These are phyloP conservation scores for Equus quagga DNA, from an alignment of 2,113 vertebrate species.

Conservation along the genomic window DNA sequence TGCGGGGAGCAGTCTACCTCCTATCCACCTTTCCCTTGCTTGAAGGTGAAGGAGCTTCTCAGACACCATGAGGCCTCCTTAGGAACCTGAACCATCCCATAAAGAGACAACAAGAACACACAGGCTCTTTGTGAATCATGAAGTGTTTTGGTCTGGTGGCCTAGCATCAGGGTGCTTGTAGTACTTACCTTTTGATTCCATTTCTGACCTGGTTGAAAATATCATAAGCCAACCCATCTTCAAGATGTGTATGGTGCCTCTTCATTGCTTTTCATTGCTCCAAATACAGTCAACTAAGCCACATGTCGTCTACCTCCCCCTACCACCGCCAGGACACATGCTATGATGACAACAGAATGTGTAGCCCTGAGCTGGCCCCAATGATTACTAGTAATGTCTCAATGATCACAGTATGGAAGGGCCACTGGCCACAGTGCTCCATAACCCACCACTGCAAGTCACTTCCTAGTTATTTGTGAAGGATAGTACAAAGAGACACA, in stretches of 20 bases:
- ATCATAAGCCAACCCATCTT: not conserved
- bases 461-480: not conserved
- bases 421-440: not conserved
- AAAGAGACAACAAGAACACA: not conserved
- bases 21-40: not conserved
- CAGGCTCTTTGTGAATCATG: not conserved
- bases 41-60: not conserved
- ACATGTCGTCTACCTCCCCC: not conserved
- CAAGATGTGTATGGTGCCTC: not conserved
- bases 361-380: not conserved
- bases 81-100: not conserved
- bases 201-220: not conserved
- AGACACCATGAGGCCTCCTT: not conserved
- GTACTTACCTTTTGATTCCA: not conserved
- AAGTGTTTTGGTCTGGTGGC: not conserved
- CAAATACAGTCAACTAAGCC: not conserved
- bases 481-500: not conserved
- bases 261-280: not conserved
- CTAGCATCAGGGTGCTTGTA: not conserved
- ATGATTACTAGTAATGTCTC: not conserved
- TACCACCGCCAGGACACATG: not conserved
- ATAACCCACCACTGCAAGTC: not conserved
- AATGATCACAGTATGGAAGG: not conserved
- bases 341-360: not conserved
- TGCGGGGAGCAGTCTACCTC: not conserved